Conservation (phyloP, 2,797 vertebrate species). For the Anas bahamensis region DNA sequence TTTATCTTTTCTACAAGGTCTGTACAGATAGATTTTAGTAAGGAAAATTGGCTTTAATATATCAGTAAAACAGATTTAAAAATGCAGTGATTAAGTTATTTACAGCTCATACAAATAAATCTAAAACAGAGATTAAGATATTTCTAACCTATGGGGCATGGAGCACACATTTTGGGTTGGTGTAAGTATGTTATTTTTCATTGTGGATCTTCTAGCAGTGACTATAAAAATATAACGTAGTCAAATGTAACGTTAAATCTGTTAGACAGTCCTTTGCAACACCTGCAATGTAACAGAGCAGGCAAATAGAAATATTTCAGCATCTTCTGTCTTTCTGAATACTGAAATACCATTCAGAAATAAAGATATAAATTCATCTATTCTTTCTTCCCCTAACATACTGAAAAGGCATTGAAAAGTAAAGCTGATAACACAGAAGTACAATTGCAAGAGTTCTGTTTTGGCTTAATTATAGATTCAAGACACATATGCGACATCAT, state of each 20-base stretch:
- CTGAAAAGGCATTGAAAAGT: not conserved
- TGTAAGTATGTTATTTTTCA: not conserved
- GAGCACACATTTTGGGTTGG: not conserved
- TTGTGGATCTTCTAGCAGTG: not conserved
- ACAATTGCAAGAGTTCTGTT: not conserved
- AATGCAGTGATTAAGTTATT: not conserved
- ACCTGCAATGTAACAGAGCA: not conserved
- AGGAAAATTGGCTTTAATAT: not conserved
- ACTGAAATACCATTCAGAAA: not conserved
- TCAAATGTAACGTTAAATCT: not conserved
- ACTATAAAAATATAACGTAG: not conserved
- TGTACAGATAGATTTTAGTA: conserved; percentile 8
- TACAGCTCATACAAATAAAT: conserved; percentile 18
- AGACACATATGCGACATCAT: fast-evolving
- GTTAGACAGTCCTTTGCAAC: not conserved
- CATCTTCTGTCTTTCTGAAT: not conserved
- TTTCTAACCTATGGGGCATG: not conserved
- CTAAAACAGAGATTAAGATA: not conserved
- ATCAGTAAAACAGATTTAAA: not conserved
- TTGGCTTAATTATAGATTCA: not conserved
- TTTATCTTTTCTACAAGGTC: conserved; percentile 11
- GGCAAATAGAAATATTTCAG: not conserved
- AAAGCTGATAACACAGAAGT: not conserved
- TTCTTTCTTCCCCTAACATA: not conserved
- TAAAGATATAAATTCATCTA: not conserved